Evolutionary conservation across 2,797 vertebrate species (phyloP).

Genomic region (Heterohyrax brucei): DNA sequence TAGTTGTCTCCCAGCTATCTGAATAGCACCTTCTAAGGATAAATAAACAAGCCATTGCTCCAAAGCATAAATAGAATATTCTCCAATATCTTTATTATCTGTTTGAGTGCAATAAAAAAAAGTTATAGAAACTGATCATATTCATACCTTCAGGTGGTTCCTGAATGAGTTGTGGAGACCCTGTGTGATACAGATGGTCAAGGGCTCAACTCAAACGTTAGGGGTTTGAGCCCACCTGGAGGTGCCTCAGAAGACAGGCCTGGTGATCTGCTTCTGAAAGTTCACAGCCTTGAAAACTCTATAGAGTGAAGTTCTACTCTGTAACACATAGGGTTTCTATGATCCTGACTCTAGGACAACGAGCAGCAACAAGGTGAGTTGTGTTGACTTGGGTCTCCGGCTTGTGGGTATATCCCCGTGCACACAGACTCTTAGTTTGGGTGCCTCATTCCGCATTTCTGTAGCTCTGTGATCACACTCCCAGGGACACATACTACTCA

Average conservation of each 20-base stretch:
- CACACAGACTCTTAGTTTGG: background rate
- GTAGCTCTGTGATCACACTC: background rate
- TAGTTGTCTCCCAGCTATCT: too few species aligned
- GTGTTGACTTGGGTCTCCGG: background rate
- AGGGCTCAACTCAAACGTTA: background rate
- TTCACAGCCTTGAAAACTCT: background rate
- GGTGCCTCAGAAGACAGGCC: background rate
- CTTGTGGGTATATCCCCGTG: background rate
- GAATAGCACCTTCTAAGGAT: too few species aligned
- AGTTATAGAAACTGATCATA: background rate
- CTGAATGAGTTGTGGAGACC: background rate
- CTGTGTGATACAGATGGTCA: rapidly evolving
- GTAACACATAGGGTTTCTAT: background rate
- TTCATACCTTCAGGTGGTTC: background rate
- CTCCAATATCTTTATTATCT: too few species aligned
- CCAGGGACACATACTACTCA: background rate
- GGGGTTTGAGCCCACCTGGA: background rate
- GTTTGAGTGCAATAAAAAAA: too few species aligned
- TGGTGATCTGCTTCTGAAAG: background rate
- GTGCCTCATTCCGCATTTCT: background rate
- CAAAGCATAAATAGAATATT: too few species aligned
- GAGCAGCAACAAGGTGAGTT: background rate
- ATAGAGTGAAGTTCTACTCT: background rate
- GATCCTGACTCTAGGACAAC: background rate
- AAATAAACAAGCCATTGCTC: too few species aligned